These are phyloP conservation scores for Rhombomys opimus DNA, from an alignment of 2,113 vertebrate species.

Conservation along the genomic window DNA sequence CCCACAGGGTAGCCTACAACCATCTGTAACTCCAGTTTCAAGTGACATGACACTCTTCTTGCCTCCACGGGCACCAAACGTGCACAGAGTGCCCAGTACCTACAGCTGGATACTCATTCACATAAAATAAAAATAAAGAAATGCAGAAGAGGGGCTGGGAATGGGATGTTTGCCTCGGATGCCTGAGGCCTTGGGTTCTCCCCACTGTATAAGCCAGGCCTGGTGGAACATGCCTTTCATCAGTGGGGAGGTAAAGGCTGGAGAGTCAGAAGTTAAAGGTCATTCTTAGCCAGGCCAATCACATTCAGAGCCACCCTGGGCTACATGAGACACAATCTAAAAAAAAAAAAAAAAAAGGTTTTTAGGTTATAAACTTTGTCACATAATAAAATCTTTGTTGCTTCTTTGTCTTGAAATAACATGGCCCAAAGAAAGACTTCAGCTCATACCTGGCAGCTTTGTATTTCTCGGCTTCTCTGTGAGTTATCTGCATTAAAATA, in stretches of 20 bases:
- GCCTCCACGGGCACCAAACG: background rate
- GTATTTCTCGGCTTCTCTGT: background rate
- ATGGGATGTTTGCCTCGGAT: background rate
- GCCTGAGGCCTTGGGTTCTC: background rate
- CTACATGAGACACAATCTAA: background rate
- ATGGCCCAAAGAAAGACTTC: background rate
- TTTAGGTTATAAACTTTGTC: background rate
- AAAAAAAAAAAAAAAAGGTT: background rate
- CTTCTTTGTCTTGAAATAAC: conserved; percentile 18
- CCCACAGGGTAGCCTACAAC: background rate
- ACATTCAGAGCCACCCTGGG: background rate
- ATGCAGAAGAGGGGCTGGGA: background rate
- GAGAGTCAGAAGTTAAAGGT: background rate
- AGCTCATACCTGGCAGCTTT: background rate
- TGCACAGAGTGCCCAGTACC: too few relatives aligned
- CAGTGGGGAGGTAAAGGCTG: background rate
- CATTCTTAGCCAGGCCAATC: background rate
- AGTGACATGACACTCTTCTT: background rate
- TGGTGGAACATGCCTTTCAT: background rate
- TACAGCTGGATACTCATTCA: background rate
- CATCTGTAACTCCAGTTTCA: background rate
- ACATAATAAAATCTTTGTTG: background rate
- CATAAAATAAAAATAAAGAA: background rate
- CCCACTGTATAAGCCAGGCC: background rate
- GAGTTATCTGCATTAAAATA: background rate